Percentiles rank a stretch among this genome's conserved stretches.
These are phyloP conservation scores for Epinephelus fuscoguttatus DNA, from an alignment of 2,113 vertebrate species.

Conservation along the genomic window DNA sequence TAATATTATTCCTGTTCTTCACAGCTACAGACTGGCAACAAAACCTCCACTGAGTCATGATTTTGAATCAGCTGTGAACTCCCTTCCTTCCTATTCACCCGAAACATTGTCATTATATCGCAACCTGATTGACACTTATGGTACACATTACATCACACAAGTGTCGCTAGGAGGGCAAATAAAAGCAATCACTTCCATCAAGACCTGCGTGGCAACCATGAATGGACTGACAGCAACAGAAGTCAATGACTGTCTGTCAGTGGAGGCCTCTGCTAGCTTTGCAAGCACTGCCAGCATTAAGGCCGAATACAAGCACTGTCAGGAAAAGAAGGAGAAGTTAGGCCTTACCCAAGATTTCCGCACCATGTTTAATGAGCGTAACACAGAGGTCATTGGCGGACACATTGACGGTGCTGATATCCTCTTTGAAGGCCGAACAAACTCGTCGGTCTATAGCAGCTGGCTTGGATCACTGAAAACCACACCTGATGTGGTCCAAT, in stretches of 20 bases:
- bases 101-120: not conserved
- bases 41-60: constrained; percentile 58
- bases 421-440: constrained; percentile 47
- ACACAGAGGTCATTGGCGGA: constrained; percentile 60
- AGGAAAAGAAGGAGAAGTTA: constrained; percentile 15
- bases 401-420: constrained; percentile 16
- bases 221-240: constrained; percentile 57
- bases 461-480: constrained; percentile 65
- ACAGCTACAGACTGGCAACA: constrained; percentile 59
- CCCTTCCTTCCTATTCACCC: constrained; percentile 27
- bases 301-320: constrained; percentile 11
- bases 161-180: constrained; percentile 66
- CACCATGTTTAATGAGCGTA: constrained; percentile 63
- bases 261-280: constrained; percentile 60
- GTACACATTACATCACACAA: constrained; percentile 72
- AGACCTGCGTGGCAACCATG: constrained; percentile 64
- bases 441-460: not conserved
- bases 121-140: constrained; percentile 65
- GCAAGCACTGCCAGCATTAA: not conserved
- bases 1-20: not conserved
- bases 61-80: constrained; percentile 40
- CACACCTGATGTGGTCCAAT: constrained; percentile 74
- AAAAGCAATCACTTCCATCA: constrained; percentile 68
- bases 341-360: constrained; percentile 34
- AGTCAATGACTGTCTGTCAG: constrained; percentile 69